Conservation (phyloP, 2,113 vertebrate species). For the Cephalophus harveyi region DNA sequence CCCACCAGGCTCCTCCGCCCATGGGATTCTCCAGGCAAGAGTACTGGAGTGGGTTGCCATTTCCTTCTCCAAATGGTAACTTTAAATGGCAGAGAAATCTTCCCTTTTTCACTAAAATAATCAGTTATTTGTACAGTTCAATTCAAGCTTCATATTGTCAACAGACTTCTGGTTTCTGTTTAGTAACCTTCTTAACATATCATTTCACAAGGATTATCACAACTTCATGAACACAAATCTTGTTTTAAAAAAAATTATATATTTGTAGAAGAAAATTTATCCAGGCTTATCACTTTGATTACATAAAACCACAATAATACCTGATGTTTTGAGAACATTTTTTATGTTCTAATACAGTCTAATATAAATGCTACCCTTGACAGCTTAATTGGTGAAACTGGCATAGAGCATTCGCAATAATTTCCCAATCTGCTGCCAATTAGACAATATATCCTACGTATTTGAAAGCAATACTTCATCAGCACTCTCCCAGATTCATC, state of each 20-base stretch:
- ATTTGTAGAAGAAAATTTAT: not conserved
- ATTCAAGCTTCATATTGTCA: not conserved
- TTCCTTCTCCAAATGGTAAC: not conserved
- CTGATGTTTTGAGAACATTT: not conserved
- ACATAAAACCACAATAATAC: not conserved
- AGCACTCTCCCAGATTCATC: not conserved
- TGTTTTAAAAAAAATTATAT: not conserved
- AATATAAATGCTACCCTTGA: not conserved
- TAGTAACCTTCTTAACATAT: not conserved
- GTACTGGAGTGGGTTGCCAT: too few species aligned
- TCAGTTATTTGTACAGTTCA: not conserved
- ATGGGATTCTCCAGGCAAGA: too few species aligned
- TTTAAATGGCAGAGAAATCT: not conserved
- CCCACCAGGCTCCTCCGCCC: too few species aligned
- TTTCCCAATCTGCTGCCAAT: not conserved
- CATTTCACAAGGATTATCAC: conserved; percentile 32
- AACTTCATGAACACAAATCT: not conserved
- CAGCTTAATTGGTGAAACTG: not conserved
- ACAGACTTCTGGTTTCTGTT: not conserved
- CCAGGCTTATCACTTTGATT: not conserved
- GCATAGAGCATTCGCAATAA: not conserved
- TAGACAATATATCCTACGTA: not conserved
- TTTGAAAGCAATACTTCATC: not conserved
- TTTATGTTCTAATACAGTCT: not conserved
- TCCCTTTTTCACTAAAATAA: not conserved